Evolutionary conservation across 2,113 vertebrate genomes (phyloP), one percentile per base, ranked within the genome.

Genomic region (Archocentrus centrarchus): DNA sequence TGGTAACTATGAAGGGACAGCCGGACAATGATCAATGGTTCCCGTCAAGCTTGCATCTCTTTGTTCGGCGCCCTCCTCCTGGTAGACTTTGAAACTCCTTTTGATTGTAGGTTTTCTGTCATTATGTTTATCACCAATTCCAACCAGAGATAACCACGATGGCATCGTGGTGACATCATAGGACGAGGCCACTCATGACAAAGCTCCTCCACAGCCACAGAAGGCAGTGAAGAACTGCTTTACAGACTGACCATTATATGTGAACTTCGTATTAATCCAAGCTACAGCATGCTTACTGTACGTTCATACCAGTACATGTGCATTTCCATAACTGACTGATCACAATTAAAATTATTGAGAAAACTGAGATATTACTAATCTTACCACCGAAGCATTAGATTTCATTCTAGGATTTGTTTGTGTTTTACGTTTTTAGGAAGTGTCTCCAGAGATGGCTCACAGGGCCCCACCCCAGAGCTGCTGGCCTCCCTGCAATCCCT

Each of bases 401-500:
- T 61, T 81, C 37, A 75, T 4, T 10, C n/a, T 22, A 20, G 57
- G 13, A 20, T 77, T 20, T 88, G 82, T 79, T 59, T 88, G 44
- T 91, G 85, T 53, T 83, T 44, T 78, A 13, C 86, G 84, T 88
- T 91, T 87, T 75, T 41, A 95, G 94, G 82, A 78, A 55, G 10
- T 1, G 44, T 86, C 80, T 86, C 81, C 14, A 70, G 86, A 76
- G 86, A 90, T 8, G 82, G 57, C 11, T 1, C 86, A 32, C 0
- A 91, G 92, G 89, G 96, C 90, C 76, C 87, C 50, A 77, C 93
- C 87, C 83, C 89, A 27, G 93, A 96, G 79, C 95, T 99, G 55
- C 95, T 99, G 92, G 96, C 96, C 32, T 95, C 97, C 14, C 96
- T 98, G 39, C 96, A 92, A 82, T 94, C 96, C 60, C 96, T 97